Conservation (phyloP, 2,797 vertebrate genomes). For the Moxostoma hubbsi region DNA sequence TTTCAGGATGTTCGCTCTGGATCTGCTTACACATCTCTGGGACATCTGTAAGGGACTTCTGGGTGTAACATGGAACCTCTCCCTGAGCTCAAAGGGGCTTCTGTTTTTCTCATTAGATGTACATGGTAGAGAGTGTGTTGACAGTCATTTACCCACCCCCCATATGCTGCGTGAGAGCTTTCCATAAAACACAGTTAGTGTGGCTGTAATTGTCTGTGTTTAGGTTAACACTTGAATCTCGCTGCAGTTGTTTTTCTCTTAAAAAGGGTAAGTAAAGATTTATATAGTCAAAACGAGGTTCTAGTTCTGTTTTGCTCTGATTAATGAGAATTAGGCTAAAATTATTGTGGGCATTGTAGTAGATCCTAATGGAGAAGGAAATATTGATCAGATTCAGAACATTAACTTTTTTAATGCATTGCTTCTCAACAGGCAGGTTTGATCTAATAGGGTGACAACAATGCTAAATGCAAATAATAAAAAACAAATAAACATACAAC, state of each 20-base stretch:
- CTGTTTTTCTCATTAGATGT: constrained; percentile 55
- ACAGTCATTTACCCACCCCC: constrained; percentile 29
- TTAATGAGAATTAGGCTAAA: background rate
- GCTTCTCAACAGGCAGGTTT: too few species aligned
- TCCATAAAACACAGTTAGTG: constrained; percentile 18
- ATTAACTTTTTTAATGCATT: too few species aligned
- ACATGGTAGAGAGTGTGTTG: constrained; percentile 30
- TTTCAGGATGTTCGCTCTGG: constrained; percentile 58
- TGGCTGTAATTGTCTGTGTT: constrained; percentile 35
- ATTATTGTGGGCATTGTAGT: too few species aligned
- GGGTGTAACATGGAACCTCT: constrained; percentile 65
- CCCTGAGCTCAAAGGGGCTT: constrained; percentile 47
- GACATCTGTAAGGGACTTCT: constrained; percentile 72
- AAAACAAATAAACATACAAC: too few species aligned
- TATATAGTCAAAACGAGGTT: background rate
- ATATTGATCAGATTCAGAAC: too few species aligned
- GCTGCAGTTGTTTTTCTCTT: background rate
- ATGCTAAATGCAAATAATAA: too few species aligned
- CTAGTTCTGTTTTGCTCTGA: background rate
- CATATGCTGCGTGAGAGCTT: constrained; percentile 42
- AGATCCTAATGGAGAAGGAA: too few species aligned
- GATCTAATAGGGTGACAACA: too few species aligned
- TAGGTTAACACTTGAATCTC: constrained; percentile 20
- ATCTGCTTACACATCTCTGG: constrained; percentile 63
- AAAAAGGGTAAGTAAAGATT: background rate